phyloP scores from a whole-genome alignment of 2,888 invertebrate genomes.

The Caenorhabditis afra region DNA sequence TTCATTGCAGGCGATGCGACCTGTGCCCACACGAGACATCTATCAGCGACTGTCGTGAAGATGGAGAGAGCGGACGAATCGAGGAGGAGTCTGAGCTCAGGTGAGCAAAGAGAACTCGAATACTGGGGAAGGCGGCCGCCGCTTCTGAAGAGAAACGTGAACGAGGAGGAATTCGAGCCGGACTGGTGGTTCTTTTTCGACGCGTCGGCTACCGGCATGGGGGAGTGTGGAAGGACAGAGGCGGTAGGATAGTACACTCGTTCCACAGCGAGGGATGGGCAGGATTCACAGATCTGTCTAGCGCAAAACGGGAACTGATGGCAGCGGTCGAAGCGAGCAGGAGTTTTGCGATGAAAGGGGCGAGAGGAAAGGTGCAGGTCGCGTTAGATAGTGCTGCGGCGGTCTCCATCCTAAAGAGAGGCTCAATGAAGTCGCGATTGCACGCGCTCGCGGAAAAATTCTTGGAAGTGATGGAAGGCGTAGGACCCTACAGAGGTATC shows the following conservation, averaged over 20 bases:
- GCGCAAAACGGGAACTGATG: conserved; percentile 14
- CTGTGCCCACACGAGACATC: background rate
- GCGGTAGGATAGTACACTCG: background rate
- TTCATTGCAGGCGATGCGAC: conserved; percentile 8
- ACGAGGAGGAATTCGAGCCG: background rate
- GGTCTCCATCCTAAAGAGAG: conserved; percentile 11
- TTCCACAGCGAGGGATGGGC: background rate
- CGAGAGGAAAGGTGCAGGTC: background rate
- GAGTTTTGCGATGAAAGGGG: background rate
- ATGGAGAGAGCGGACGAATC: no score
- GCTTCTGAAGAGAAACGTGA: background rate
- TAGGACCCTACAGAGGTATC: background rate
- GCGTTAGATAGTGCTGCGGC: conserved; percentile 7
- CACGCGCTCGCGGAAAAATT: background rate
- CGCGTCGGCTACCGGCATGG: conserved; percentile 4
- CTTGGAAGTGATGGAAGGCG: background rate
- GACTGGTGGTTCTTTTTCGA: conserved; percentile 3
- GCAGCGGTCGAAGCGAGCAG: background rate
- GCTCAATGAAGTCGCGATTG: conserved; percentile 14
- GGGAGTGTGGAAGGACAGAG: background rate
- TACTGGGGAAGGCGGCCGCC: background rate
- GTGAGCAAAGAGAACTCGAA: conserved; percentile 7
- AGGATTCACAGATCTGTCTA: background rate
- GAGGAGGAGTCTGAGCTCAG: background rate
- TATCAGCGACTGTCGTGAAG: background rate